Evolutionary conservation across 2,888 invertebrate species (phyloP), one percentile per base, ranked within the genome.

Genomic region (Aleiodes testaceus): DNA sequence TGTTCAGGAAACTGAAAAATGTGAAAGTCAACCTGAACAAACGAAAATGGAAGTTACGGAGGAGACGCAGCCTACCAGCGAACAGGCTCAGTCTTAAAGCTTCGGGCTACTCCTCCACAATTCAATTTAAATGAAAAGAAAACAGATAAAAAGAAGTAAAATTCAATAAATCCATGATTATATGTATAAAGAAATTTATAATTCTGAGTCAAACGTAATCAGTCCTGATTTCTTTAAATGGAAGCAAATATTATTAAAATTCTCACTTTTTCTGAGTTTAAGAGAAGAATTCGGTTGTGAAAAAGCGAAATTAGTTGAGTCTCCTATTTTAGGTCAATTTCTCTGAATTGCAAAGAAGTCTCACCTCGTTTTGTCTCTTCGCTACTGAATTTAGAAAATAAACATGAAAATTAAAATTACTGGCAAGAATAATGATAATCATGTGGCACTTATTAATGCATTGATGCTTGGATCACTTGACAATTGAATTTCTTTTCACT

Each of bases 41-140:
- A 83, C 82, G 77, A 83, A 85, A 83, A 83, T 72, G 84, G 86
- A 80, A 80, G 82, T 79, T 79, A 82, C 72, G 75, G 85, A 82
- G 86, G 84, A 86, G 85, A 82, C 77, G 75, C 82, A 82, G 86
- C 86, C 86, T 85, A 83, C 85, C 87, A 84, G 87, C 85, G 81
- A 85, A 86, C 84, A 86, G 84, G 85, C 87, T 83, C 82, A 85
- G 87, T 85, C 87, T 85, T 86, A 85, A 77, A 86, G 85, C 85
- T 85, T 83, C 80, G 81, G 86, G 85, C 87, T 85, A 79, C 82
- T 85, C 84, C 85, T 85, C 84, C 82, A 78, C 79, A 77, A 76
- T 66, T 47, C 36, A 36, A 36, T 36, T 36, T 36, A 36, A 36
- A 36, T 36, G 11, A 36, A 36, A 11, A 36, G 36, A 36, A 36